These are phyloP conservation scores for Halcyon badia DNA, from an alignment of 2,797 vertebrate genomes.

Conservation along the genomic window DNA sequence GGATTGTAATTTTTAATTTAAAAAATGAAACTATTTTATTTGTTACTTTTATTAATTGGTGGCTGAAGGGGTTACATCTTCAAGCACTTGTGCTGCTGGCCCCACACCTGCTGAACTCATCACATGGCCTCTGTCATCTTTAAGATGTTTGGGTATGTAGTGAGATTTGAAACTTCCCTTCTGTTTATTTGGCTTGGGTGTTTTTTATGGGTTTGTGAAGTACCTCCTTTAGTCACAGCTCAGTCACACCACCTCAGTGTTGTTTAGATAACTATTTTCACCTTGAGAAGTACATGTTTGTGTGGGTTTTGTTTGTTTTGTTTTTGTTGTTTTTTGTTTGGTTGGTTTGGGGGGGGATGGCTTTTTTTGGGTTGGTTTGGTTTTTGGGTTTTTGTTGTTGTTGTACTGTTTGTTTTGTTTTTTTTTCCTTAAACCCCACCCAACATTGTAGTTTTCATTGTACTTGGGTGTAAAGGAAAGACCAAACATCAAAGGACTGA, in stretches of 20 bases:
- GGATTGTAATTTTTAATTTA: neutral
- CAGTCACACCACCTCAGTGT: neutral
- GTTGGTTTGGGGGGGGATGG: no score
- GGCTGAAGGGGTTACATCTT: neutral
- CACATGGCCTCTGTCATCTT: neutral
- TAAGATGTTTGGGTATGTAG: neutral
- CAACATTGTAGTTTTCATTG: neutral
- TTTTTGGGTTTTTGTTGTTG: neutral
- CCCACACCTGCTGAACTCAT: accelerated
- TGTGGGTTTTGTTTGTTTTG: neutral
- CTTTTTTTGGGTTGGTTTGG: no score
- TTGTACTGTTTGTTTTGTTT: neutral
- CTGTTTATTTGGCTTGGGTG: neutral
- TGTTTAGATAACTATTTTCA: neutral
- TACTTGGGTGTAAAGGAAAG: neutral
- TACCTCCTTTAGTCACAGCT: neutral
- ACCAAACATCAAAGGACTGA: neutral
- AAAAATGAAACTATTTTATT: neutral
- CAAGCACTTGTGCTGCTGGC: neutral
- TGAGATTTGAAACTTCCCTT: neutral
- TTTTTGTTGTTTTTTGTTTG: neutral
- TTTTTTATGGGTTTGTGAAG: neutral
- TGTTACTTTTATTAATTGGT: neutral
- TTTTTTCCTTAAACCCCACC: no score
- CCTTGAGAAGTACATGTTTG: neutral